phyloP scores from a whole-genome alignment of 2,888 invertebrate genomes.

The Patella depressa region DNA sequence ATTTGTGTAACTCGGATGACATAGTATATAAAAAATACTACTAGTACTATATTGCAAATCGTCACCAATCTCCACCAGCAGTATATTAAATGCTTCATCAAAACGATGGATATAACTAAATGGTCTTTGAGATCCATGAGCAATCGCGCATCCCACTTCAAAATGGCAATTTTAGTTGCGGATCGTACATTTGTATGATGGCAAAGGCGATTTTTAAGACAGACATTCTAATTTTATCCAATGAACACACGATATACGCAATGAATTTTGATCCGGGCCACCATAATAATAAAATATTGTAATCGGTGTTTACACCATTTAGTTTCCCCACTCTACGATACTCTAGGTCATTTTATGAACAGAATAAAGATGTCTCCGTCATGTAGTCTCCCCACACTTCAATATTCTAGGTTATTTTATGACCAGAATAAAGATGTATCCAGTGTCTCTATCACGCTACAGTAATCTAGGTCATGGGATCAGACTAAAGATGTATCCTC shows the following conservation, averaged over 20 bases:
- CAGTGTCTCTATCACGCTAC: too few species aligned
- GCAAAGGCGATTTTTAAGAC: not conserved
- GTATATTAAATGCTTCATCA: not conserved
- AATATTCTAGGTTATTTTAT: too few species aligned
- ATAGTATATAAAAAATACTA: not conserved
- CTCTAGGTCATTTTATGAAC: too few species aligned
- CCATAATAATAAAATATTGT: too few species aligned
- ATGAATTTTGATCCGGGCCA: not conserved
- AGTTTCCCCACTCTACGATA: too few species aligned
- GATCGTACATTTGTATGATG: not conserved
- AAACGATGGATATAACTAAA: not conserved
- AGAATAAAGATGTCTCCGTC: too few species aligned
- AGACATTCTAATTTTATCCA: not conserved
- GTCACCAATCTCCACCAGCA: not conserved
- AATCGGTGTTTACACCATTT: too few species aligned
- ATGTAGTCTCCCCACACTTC: too few species aligned
- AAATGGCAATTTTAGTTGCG: not conserved
- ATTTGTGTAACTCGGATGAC: not conserved
- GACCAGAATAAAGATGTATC: too few species aligned
- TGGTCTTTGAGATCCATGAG: not conserved
- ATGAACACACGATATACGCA: not conserved
- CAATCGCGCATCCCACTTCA: not conserved
- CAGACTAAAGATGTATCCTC: too few species aligned
- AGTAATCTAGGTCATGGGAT: too few species aligned
- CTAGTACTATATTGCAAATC: not conserved